phyloP scores from a whole-genome alignment of 1,140 invertebrate genomes.

The Choristoneura fumiferana region DNA sequence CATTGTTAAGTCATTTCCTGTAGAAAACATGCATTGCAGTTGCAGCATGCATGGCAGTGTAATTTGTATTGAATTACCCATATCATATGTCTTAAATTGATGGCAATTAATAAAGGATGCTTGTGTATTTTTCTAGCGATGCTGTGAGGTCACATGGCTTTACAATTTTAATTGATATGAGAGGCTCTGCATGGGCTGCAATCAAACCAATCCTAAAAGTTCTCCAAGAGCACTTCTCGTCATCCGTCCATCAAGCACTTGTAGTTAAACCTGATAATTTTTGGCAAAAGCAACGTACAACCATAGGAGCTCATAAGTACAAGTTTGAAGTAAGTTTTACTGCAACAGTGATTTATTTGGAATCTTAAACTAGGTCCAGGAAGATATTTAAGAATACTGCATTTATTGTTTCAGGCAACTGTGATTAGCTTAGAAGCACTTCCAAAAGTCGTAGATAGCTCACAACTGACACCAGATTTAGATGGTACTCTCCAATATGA shows the following conservation, averaged over 20 bases:
- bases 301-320: slow-evolving; percentile 97
- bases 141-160: slow-evolving; percentile 93
- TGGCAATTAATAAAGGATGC: too few relatives aligned
- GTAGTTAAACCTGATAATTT: slow-evolving; percentile 99
- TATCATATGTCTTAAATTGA: too few relatives aligned
- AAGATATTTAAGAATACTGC: slow-evolving; percentile 12
- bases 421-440: slow-evolving; percentile 97
- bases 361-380: too few relatives aligned
- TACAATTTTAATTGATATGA: slow-evolving; percentile 97
- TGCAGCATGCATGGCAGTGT: neutral
- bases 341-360: too few relatives aligned
- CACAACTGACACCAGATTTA: slow-evolving; percentile 95
- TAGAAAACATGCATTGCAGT: slow-evolving; percentile 6
- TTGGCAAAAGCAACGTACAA: slow-evolving; percentile 99
- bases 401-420: slow-evolving; percentile 88
- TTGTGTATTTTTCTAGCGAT: slow-evolving; percentile 84
- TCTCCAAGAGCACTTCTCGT: slow-evolving; percentile 95
- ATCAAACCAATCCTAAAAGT: slow-evolving; percentile 98
- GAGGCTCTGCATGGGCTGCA: slow-evolving; percentile 93
- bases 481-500: slow-evolving; percentile 97
- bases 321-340: slow-evolving; percentile 93
- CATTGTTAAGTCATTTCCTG: slow-evolving; percentile 15
- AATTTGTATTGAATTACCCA: too few relatives aligned
- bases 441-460: slow-evolving; percentile 93
- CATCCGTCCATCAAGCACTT: slow-evolving; percentile 92